phyloP scores from a whole-genome alignment of 2,888 invertebrate genomes.

The Myopa testacea region DNA sequence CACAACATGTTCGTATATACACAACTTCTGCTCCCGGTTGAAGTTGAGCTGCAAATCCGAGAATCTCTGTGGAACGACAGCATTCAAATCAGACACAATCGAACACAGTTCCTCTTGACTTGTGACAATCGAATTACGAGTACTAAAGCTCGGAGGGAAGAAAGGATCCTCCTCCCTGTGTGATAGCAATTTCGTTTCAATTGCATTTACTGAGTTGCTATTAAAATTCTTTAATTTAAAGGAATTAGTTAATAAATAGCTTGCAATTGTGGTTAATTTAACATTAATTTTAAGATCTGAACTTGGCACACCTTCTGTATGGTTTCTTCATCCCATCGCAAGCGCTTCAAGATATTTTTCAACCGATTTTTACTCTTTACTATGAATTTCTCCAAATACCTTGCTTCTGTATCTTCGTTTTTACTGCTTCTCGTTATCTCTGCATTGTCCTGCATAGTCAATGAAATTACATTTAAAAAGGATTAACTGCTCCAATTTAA shows the following conservation, averaged over 20 bases:
- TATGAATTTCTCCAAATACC: conserved; percentile 46
- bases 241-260: neutral
- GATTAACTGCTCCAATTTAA: neutral
- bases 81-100: conserved; percentile 46
- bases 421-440: neutral
- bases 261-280: neutral
- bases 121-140: conserved; percentile 49
- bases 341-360: conserved; percentile 48
- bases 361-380: conserved; percentile 48
- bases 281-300: neutral
- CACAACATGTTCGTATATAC: conserved; percentile 60
- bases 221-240: conserved; percentile 43
- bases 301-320: conserved; percentile 48
- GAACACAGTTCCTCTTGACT: conserved; percentile 49
- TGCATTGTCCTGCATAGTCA: neutral
- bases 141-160: conserved; percentile 49
- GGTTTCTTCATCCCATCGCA: conserved; percentile 57
- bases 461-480: neutral
- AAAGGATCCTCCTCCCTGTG: conserved; percentile 34
- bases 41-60: conserved; percentile 58
- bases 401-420: neutral
- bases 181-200: neutral
- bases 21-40: conserved; percentile 54
- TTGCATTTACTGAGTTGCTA: conserved; percentile 39
- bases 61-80: conserved; percentile 52